Percentiles rank a stretch among this genome's conserved stretches.
These are phyloP conservation scores for Anadara kagoshimensis DNA, from an alignment of 1,140 invertebrate genomes.

Conservation along the genomic window DNA sequence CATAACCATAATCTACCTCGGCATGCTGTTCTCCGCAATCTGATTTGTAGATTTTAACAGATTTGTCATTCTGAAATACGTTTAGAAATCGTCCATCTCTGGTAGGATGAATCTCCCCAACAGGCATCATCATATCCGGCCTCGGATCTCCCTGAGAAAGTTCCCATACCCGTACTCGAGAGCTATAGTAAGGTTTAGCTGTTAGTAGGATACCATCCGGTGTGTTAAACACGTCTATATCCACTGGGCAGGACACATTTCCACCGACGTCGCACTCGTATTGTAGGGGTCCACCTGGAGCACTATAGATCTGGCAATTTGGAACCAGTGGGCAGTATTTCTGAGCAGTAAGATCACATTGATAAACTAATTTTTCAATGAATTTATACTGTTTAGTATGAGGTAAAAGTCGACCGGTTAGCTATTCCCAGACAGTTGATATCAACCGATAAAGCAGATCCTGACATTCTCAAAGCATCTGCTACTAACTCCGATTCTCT, in stretches of 20 bases:
- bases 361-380: constrained; percentile 61
- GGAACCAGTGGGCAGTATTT: constrained; percentile 86
- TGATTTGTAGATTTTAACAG: constrained; percentile 53
- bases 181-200: constrained; percentile 57
- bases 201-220: constrained; percentile 58
- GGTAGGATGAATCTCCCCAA: constrained; percentile 73
- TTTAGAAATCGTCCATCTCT: constrained; percentile 56
- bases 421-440: constrained; percentile 58
- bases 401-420: constrained; percentile 65
- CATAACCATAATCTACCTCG: constrained; percentile 51
- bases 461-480: constrained; percentile 64
- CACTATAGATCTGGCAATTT: constrained; percentile 63
- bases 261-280: constrained; percentile 55
- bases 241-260: constrained; percentile 37
- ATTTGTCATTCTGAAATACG: constrained; percentile 54
- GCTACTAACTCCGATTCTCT: constrained; percentile 60
- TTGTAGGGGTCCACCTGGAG: constrained; percentile 64
- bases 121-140: constrained; percentile 75
- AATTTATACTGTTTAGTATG: constrained; percentile 53
- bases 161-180: constrained; percentile 58
- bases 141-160: constrained; percentile 55
- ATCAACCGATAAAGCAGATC: constrained; percentile 53
- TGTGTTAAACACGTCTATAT: constrained; percentile 58
- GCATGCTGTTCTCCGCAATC: constrained; percentile 56
- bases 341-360: constrained; percentile 76